phyloP scores from a whole-genome alignment of 2,113 vertebrate species.

The Ramphastos sulfuratus region DNA sequence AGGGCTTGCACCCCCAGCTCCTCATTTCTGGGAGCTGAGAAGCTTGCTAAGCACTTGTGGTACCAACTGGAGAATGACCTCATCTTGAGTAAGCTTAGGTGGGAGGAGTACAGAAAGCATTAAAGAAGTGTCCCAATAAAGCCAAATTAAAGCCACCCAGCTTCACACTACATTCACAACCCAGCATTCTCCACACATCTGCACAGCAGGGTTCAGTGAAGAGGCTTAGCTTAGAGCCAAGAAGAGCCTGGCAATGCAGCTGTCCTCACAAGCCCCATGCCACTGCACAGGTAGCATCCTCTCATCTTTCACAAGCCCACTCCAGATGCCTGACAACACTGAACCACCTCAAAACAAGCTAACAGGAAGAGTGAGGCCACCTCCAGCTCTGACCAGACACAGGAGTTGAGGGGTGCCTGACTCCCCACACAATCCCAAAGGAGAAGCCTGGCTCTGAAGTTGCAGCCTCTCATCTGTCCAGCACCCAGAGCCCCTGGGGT shows the following conservation, averaged over 20 bases:
- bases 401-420: neutral
- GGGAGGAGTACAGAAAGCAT: neutral
- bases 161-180: neutral
- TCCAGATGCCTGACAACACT: rapidly evolving
- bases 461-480: neutral
- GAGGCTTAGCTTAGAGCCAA: neutral
- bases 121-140: neutral
- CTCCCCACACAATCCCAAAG: neutral
- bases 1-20: neutral
- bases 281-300: neutral
- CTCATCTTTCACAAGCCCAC: neutral
- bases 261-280: neutral
- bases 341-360: neutral
- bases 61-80: neutral
- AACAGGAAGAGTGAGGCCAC: neutral
- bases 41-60: neutral
- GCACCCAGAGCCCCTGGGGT: neutral
- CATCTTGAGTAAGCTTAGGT: neutral
- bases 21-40: neutral
- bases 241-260: neutral
- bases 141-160: neutral
- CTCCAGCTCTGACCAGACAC: neutral
- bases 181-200: neutral
- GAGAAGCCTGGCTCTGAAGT: neutral
- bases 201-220: neutral